phyloP scores from a whole-genome alignment of 2,797 vertebrate species.

The Betta splendens region DNA sequence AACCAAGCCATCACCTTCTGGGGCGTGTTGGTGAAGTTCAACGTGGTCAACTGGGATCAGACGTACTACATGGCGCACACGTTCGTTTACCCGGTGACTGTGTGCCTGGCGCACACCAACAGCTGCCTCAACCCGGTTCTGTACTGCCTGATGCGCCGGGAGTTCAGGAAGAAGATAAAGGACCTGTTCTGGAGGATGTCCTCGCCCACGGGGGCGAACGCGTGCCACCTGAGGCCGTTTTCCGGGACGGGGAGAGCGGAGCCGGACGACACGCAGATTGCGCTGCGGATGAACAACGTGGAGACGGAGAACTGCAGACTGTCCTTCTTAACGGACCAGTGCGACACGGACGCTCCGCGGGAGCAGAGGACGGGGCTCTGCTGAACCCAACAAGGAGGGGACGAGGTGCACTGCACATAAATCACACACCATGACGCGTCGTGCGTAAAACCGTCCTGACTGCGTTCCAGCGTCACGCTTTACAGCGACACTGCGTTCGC shows the following conservation, averaged over 20 bases:
- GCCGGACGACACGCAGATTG: slow-evolving; percentile 65
- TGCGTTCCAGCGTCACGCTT: not conserved
- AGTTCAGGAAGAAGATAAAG: slow-evolving; percentile 78
- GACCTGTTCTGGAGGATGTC: slow-evolving; percentile 81
- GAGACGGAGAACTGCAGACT: slow-evolving; percentile 71
- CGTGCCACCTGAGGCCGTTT: slow-evolving; percentile 70
- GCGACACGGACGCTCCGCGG: slow-evolving; percentile 43
- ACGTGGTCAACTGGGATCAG: slow-evolving; percentile 72
- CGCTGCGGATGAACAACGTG: slow-evolving; percentile 69
- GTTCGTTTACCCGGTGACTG: slow-evolving; percentile 77
- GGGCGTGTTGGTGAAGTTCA: slow-evolving; percentile 80
- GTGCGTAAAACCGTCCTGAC: not conserved
- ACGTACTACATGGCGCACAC: slow-evolving; percentile 76
- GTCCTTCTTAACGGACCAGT: slow-evolving; percentile 57
- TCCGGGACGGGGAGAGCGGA: slow-evolving; percentile 65
- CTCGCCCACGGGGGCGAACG: slow-evolving; percentile 58
- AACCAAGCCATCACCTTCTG: slow-evolving; percentile 78
- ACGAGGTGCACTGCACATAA: slow-evolving; percentile 11
- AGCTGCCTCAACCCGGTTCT: slow-evolving; percentile 81
- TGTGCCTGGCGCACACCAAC: slow-evolving; percentile 79
- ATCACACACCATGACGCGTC: not conserved
- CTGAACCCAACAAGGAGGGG: not conserved
- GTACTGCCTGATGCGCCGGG: slow-evolving; percentile 79
- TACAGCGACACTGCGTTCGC: not conserved
- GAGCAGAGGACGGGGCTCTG: not conserved